phyloP scores from a whole-genome alignment of 53 echinoderm and acorn worm genomes.

The Echinarachnius parma region DNA sequence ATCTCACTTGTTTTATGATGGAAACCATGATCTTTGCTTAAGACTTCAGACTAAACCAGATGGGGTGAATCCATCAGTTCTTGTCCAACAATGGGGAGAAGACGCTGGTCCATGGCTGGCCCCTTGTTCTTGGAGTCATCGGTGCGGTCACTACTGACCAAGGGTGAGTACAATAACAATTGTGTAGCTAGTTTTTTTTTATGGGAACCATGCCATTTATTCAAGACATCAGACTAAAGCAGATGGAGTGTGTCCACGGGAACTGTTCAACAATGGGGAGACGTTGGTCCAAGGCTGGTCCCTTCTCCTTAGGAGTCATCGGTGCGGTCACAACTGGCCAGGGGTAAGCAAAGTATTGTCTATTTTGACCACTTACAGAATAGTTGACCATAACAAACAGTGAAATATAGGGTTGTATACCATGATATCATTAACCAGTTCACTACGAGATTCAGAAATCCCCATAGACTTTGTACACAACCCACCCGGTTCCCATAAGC shows the following conservation, averaged over 20 bases:
- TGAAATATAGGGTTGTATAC: too few species aligned
- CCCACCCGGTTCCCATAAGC: too few species aligned
- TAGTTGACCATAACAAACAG: too few species aligned
- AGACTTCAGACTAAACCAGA: constrained; percentile 89
- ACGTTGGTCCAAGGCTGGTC: constrained; percentile 95
- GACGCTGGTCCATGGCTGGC: constrained; percentile 92
- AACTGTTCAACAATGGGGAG: constrained; percentile 83
- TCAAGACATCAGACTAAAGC: constrained; percentile 91
- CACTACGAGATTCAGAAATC: too few species aligned
- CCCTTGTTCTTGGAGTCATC: constrained; percentile 92
- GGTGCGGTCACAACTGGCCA: constrained; percentile 95
- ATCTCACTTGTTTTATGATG: too few species aligned
- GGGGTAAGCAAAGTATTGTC: constrained; percentile 89
- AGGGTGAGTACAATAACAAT: constrained; percentile 88
- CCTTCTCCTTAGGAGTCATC: constrained; percentile 86
- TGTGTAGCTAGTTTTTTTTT: too few species aligned
- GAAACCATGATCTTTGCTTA: constrained; percentile 75
- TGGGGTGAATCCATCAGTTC: constrained; percentile 86
- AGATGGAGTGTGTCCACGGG: constrained; percentile 88
- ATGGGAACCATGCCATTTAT: too few species aligned
- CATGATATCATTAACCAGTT: too few species aligned
- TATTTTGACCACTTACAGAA: too few species aligned
- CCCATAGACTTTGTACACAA: too few species aligned
- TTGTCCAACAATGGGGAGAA: constrained; percentile 85
- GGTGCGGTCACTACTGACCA: constrained; percentile 96